These are phyloP conservation scores for Conistra vaccinii DNA, from an alignment of 2,888 invertebrate species.

Conservation along the genomic window DNA sequence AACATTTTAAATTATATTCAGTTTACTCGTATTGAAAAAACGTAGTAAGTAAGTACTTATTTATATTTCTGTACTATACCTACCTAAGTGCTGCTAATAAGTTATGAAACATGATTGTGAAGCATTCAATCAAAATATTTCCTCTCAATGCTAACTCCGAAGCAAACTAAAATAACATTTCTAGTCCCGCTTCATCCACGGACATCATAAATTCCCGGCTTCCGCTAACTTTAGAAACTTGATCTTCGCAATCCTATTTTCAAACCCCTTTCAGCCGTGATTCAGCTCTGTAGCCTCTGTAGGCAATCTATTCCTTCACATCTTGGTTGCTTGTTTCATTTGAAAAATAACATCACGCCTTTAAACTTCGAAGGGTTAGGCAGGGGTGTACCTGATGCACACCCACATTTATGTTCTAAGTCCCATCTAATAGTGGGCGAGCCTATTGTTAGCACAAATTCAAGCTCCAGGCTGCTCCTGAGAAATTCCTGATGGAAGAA, in stretches of 20 bases:
- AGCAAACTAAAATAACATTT: slow-evolving; percentile 37
- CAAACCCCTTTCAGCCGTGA: slow-evolving; percentile 37
- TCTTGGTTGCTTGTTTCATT: slow-evolving; percentile 15
- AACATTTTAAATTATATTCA: slow-evolving; percentile 4
- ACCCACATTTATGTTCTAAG: no score
- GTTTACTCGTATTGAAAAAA: no score
- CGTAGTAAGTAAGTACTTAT: no score
- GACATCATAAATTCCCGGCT: slow-evolving; percentile 48
- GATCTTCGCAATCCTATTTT: slow-evolving; percentile 46
- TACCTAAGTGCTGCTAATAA: no score
- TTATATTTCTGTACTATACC: no score
- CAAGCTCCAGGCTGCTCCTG: not conserved
- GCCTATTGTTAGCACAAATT: not conserved
- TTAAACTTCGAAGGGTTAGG: not conserved
- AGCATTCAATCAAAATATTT: slow-evolving; percentile 13
- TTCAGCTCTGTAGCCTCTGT: slow-evolving; percentile 21
- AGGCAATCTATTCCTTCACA: slow-evolving; percentile 13
- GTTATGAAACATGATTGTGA: not conserved
- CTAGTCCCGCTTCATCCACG: slow-evolving; percentile 14
- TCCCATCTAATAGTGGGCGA: not conserved
- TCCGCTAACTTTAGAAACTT: slow-evolving; percentile 48
- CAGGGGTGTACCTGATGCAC: not conserved
- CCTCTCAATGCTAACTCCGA: not conserved
- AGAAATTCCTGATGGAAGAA: not conserved
- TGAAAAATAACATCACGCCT: not conserved